phyloP scores from a whole-genome alignment of 2,113 vertebrate species.

The Odontophorus gujanensis region DNA sequence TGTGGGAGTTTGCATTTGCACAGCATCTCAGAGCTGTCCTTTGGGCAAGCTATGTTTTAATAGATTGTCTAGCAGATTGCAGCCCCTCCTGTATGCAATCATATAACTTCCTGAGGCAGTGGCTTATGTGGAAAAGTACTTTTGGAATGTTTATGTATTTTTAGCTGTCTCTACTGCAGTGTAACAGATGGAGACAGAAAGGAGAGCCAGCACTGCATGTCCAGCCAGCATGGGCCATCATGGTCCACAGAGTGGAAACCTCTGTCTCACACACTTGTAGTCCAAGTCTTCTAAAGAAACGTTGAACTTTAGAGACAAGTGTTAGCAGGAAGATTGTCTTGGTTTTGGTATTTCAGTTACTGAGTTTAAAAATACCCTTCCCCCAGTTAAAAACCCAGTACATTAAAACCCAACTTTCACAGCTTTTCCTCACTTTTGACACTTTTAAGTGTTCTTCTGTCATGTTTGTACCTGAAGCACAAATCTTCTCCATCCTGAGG shows the following conservation, averaged over 20 bases:
- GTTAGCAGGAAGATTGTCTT: neutral
- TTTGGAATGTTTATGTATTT: constrained; percentile 66
- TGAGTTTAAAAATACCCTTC: neutral
- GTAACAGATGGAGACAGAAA: constrained; percentile 63
- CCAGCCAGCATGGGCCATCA: constrained; percentile 41
- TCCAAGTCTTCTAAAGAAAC: constrained; percentile 8
- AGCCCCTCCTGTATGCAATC: constrained; percentile 22
- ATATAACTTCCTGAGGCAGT: constrained; percentile 53
- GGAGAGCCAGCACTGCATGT: constrained; percentile 34
- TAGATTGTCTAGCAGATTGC: constrained; percentile 20
- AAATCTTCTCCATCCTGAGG: neutral
- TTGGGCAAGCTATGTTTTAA: neutral
- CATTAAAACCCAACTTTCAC: neutral
- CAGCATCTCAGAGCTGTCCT: neutral
- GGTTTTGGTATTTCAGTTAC: neutral
- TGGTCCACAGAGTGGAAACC: constrained; percentile 25
- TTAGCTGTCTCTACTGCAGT: constrained; percentile 54
- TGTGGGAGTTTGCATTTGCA: neutral
- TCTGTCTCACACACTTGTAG: neutral
- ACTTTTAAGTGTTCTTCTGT: neutral
- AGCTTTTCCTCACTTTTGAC: neutral
- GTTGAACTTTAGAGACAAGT: neutral
- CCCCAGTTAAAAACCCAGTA: neutral
- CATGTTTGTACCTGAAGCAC: neutral
- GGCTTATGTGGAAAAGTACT: constrained; percentile 62